Evolutionary conservation across 2,797 vertebrate species (phyloP).

Genomic region (Danio aesculapii): DNA sequence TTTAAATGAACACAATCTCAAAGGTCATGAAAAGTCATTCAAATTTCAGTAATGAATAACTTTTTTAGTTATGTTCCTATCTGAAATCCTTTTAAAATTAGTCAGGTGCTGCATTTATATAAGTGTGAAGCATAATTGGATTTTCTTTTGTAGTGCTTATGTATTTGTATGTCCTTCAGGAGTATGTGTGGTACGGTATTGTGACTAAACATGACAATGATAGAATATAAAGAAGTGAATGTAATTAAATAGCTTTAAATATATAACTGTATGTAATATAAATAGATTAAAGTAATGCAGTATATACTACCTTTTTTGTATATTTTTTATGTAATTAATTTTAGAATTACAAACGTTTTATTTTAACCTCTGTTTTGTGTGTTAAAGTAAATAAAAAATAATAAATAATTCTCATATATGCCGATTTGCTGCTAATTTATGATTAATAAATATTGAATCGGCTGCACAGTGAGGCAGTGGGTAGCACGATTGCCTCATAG

Average conservation of each 20-base stretch:
- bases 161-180: not conserved
- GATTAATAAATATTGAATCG: no score
- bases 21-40: not conserved
- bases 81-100: not conserved
- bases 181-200: not conserved
- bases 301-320: no score
- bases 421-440: no score
- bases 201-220: not conserved
- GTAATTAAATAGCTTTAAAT: not conserved
- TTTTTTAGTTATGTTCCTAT: not conserved
- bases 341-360: no score
- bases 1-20: not conserved
- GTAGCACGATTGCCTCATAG: no score
- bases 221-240: not conserved
- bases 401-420: no score
- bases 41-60: not conserved
- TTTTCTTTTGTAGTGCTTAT: not conserved
- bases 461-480: no score
- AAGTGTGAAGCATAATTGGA: not conserved
- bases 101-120: not conserved
- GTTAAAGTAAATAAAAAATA: no score
- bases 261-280: no score
- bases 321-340: no score
- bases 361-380: no score
- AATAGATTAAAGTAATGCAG: no score